These are phyloP conservation scores for Sussaba pulchella DNA, from an alignment of 2,888 invertebrate species.

Conservation along the genomic window DNA sequence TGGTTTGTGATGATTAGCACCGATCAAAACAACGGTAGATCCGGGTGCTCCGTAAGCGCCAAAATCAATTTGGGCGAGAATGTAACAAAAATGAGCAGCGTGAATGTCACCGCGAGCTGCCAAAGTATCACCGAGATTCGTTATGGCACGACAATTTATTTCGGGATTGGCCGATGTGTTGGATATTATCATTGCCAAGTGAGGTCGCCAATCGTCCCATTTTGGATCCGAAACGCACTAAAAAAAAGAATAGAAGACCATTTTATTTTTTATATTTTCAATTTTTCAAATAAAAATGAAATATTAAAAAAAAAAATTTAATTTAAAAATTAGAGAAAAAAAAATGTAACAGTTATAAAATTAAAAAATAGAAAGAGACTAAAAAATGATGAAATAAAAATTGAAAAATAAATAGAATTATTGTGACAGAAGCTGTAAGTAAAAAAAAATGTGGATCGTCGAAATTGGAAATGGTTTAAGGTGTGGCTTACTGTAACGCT, in stretches of 20 bases:
- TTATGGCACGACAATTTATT: constrained; percentile 90
- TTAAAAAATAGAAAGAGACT: no score
- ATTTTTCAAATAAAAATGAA: no score
- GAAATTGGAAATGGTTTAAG: no score
- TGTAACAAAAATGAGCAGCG: constrained; percentile 98
- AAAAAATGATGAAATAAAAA: no score
- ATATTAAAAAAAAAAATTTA: no score
- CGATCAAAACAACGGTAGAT: constrained; percentile 92
- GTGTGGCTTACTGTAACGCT: constrained; percentile 87
- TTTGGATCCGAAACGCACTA: constrained; percentile 90
- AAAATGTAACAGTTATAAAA: no score
- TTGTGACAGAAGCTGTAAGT: no score
- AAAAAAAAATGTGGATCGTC: no score
- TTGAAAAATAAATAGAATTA: no score
- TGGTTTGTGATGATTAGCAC: constrained; percentile 88
- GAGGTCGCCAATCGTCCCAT: constrained; percentile 98
- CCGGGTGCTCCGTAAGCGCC: constrained; percentile 84
- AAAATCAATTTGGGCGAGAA: constrained; percentile 91
- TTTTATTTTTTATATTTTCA: no score
- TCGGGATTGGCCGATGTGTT: constrained; percentile 92
- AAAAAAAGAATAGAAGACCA: constrained; percentile 39
- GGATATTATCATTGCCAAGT: constrained; percentile 97
- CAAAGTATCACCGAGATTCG: constrained; percentile 91
- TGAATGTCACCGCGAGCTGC: constrained; percentile 91
- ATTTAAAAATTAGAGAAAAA: no score